Base-by-base conservation (phyloP, 2,113 vertebrate species). In the Piliocolobus tephrosceles region DNA sequence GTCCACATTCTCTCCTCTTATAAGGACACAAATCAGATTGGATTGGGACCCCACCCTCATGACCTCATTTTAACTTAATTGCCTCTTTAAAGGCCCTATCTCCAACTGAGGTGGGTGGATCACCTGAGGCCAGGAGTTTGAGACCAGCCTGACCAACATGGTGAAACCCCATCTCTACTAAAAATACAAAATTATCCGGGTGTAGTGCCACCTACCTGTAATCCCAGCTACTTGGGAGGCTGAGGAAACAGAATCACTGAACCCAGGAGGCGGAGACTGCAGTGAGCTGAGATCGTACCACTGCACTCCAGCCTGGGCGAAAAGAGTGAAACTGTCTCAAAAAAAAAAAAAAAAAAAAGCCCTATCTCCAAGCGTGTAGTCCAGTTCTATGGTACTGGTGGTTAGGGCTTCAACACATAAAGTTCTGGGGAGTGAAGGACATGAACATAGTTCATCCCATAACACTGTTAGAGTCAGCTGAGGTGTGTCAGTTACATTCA, bases 341-440 rank as follows among this genome's bases (percentile, higher is more conserved):
- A 61, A 61, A 61, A 61, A 27, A 58, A 57, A 43, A 43, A 57
- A 58, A 58, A 58, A 61, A 64, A 76, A 30, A 8, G 25, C 7
- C 66, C 9, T 22, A 1, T 23, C 50, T 55, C 27, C 27, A 76
- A 30, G 40, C 16, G 6, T 76, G 3, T 0, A 12, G 79, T 78
- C 50, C 11, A 22, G 30, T 27, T 66, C n/a, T 13, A 6, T 2
- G 8, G 68, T 25, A 1, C 32, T 43, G 22, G 57, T 30, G 1
- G 35, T 17, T 22, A n/a, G 35, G 35, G 0, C 58, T n/a, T 85
- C 45, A 4, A 10, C 45, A 6, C 10, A 1, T 0, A 10, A 4
- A n/a, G 38, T 73, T 66, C 32, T 38, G 2, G 25, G 20, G 45
- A 17, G 23, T 14, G 22, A 40, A 22, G 40, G 11, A 79, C 72